These are phyloP conservation scores for Chironex yamaguchii DNA, from an alignment of 30 jellyfish, hydroid and myxozoan genomes.

Conservation along the genomic window DNA sequence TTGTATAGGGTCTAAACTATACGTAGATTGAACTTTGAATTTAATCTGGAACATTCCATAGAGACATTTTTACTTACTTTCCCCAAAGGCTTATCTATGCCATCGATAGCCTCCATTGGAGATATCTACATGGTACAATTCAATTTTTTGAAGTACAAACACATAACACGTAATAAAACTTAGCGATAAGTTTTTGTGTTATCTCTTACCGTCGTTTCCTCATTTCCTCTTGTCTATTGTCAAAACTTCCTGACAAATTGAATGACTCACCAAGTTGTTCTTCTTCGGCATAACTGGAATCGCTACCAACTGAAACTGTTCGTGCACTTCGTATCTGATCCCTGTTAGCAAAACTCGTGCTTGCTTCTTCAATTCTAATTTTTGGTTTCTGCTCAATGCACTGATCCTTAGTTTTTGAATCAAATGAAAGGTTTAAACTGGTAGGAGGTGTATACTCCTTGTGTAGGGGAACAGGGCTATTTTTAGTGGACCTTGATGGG, in stretches of 20 bases:
- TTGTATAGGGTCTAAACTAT: too few relatives aligned
- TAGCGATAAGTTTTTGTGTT: neutral
- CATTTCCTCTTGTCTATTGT: neutral
- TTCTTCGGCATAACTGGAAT: neutral
- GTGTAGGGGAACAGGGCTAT: neutral
- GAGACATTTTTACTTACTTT: too few relatives aligned
- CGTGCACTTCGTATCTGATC: neutral
- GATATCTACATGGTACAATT: too few relatives aligned
- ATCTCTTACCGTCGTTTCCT: neutral
- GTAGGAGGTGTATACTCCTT: neutral
- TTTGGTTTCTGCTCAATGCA: neutral
- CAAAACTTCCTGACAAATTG: neutral
- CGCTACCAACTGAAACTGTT: neutral
- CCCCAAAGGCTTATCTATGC: too few relatives aligned
- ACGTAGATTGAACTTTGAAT: too few relatives aligned
- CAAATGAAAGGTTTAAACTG: neutral
- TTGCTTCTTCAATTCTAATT: too few relatives aligned
- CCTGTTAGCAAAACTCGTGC: neutral
- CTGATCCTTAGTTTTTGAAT: neutral
- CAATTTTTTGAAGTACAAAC: too few relatives aligned
- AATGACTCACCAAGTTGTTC: neutral
- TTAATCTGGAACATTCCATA: too few relatives aligned
- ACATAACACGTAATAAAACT: too few relatives aligned
- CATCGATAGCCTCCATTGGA: too few relatives aligned
- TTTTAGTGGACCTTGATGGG: neutral